Base-by-base conservation (phyloP, 2,113 vertebrate genomes). In the Phrynocephalus versicolor region DNA sequence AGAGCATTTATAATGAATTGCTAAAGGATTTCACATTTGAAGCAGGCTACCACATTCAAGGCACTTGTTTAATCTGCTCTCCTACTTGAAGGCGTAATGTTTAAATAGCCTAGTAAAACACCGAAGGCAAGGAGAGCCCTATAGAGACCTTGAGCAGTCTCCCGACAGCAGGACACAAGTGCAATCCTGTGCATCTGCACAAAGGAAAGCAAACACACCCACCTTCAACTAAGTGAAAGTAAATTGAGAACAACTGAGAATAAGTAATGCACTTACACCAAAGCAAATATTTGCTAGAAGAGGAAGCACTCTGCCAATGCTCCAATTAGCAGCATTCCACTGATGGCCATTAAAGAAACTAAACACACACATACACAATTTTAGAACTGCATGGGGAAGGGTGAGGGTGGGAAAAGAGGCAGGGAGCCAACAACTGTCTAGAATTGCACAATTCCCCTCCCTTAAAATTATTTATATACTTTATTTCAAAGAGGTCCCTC, bases 1-100 rank as follows among this genome's bases (percentile, higher is more conserved):
- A 39, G 58, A 88, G 41, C 25, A 30, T 70, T 65, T 35, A 27
- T 16, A 51, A 1, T 14, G 35, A 83, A 87, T 88, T n/a, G 13
- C 45, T 84, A 74, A 71, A 83, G 13, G 60, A 19, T 70, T 81
- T 37, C 85, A 86, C 79, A n/a, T 85, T 30, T 4, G 13, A 84
- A 79, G 75, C 88, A 89, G 6, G 35, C 87, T 77, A 45, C 83
- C 90, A 82, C 6, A 88, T 81, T 92, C 79, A 58, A 65, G 91
- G 88, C 86, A 89, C 84, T 87, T 1, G 89, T 89, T 92, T 89
- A 84, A 88, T 92, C 81, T 89, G 37, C 19, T 82, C 75, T 87
- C 85, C 85, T 74, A 73, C 86, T 87, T 90, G 93, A 94, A 93
- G 39, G 51, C 78, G 78, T 90, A 82, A 88, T 86, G 79, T 45